Base-by-base conservation (phyloP, 2,888 invertebrate genomes). In the Periphyllus acericola region DNA sequence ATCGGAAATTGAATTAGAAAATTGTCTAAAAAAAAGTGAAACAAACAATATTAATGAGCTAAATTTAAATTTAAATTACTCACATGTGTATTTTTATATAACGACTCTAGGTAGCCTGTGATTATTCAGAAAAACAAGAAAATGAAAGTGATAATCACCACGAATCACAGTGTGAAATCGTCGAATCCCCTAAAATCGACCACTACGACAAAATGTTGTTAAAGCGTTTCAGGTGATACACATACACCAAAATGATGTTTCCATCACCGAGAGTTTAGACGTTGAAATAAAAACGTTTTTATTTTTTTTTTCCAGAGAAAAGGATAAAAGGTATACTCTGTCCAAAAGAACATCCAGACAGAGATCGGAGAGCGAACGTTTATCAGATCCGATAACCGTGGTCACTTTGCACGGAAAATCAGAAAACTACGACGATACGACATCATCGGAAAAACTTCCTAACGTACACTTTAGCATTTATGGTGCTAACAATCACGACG, bases 381-480 rank as follows among this genome's bases (percentile, higher is more conserved):
- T 32, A 72, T 72, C 40, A 17, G 87, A 87, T 19, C 46, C 74
- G 46, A 52, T 87, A 0, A 87, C 87, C 9, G 66, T 87, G 34
- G 87, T 87, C 46, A 81, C 87, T 32, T 72, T 87, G 40, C 74
- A 87, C 3, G 87, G 87, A 19, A 80, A 87, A 66, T 32, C 87
- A 60, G 87, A 87, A 81, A 79, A 79, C 29, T 72, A 72, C 36
- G 14, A 17, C 32, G 76, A 68, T 19, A 76, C 6, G 6, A 76
- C 68, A 68, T 68, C 76, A 1, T 6, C n/a, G 11, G 81, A 81
- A 40, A 87, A 80, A 66, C 40, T 81, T 81, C 87, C 87, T 32
- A 87, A 87, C 29, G 71, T 87, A n/a, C 87, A 87, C 25, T 87
- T 87, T 40, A 87, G 80, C 17, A 87, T 87, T 71, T 87, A 81